These are phyloP conservation scores for Thryonomys swinderianus DNA, from an alignment of 2,113 vertebrate genomes.

Conservation along the genomic window DNA sequence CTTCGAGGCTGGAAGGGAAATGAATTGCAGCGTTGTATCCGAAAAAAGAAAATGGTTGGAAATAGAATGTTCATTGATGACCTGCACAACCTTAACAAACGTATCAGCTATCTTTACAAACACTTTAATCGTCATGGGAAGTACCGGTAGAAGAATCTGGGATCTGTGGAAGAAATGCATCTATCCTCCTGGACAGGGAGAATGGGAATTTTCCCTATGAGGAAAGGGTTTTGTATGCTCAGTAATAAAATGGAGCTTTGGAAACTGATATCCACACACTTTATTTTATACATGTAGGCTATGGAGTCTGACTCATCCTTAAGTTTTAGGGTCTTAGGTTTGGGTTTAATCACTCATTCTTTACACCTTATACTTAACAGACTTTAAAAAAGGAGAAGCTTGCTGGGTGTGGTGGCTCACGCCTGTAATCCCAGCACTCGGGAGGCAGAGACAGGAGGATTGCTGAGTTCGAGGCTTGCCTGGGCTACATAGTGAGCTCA, in stretches of 20 bases:
- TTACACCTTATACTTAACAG: neutral
- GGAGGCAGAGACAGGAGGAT: no score
- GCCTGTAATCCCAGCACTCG: no score
- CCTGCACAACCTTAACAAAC: slow-evolving; percentile 92
- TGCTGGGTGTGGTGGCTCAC: no score
- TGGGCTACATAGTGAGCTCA: no score
- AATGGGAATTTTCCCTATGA: neutral
- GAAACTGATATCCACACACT: neutral
- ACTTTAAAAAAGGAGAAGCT: slow-evolving; percentile 44
- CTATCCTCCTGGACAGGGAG: neutral
- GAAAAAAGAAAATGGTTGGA: slow-evolving; percentile 94
- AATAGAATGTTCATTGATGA: slow-evolving; percentile 93
- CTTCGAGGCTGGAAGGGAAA: slow-evolving; percentile 93
- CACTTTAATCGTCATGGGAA: slow-evolving; percentile 94
- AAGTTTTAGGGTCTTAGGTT: neutral
- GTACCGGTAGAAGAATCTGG: slow-evolving; percentile 86
- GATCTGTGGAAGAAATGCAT: neutral
- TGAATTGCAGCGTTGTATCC: slow-evolving; percentile 92
- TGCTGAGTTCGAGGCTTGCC: no score
- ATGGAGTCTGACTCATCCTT: neutral
- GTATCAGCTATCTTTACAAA: slow-evolving; percentile 93
- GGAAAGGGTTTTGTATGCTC: neutral
- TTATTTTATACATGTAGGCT: neutral
- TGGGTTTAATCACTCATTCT: slow-evolving; percentile 7
- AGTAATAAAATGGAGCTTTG: slow-evolving; percentile 63